phyloP scores from a whole-genome alignment of 1,140 invertebrate species.

The Scylla paramamosain region DNA sequence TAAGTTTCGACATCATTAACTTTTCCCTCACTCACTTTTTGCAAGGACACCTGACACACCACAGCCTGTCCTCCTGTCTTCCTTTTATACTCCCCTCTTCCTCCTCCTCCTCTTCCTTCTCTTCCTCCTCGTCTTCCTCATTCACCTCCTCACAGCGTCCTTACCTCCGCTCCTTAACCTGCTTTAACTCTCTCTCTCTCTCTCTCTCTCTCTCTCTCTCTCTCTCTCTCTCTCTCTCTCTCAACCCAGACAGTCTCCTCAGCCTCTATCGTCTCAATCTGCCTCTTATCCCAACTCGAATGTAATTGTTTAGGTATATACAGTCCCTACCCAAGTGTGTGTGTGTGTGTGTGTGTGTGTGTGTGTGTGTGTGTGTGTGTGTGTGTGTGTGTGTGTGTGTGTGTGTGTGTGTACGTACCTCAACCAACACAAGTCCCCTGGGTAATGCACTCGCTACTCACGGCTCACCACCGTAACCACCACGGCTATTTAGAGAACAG shows the following conservation, averaged over 20 bases:
- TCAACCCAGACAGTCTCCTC: not conserved
- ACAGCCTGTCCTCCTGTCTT: too few species aligned
- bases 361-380: slow-evolving; percentile 20
- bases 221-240: not conserved
- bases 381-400: slow-evolving; percentile 20
- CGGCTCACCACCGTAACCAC: not conserved
- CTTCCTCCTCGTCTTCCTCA: too few species aligned
- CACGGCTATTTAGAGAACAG: not conserved
- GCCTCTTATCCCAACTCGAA: not conserved
- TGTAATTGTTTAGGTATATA: too few species aligned
- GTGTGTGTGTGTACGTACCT: not conserved
- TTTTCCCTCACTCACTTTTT: too few species aligned
- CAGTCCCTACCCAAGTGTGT: too few species aligned
- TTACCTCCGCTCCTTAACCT: too few species aligned
- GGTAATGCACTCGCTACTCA: not conserved
- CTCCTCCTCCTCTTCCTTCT: too few species aligned
- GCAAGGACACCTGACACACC: too few species aligned
- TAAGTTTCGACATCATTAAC: too few species aligned
- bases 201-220: not conserved
- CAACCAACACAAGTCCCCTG: not conserved
- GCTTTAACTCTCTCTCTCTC: too few species aligned
- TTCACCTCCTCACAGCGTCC: too few species aligned
- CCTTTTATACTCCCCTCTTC: too few species aligned
- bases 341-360: slow-evolving; percentile 3
- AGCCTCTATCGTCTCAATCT: not conserved